Evolutionary conservation across 2,113 vertebrate species (phyloP), one percentile per base, ranked within the genome.

Genomic region (Sinosuthora webbiana): DNA sequence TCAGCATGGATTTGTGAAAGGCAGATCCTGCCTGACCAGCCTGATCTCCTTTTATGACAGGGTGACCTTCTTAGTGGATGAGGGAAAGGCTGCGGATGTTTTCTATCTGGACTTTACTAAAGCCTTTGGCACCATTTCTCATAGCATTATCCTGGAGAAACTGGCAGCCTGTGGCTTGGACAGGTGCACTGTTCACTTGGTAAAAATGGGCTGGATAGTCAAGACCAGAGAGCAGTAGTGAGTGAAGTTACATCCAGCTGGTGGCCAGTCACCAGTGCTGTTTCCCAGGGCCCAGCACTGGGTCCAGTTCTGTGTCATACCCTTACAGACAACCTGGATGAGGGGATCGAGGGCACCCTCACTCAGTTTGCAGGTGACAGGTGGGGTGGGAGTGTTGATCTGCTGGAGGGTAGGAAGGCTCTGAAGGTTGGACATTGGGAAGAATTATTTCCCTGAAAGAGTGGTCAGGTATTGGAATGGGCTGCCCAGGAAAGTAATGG

Each of bases 171-270:
- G 1, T n/a, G 10, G 13, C 56, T 79, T 79, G 49, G 24, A 55
- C 13, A 20, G 19, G 13, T 25, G 11, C 8, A 12, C 23, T 30
- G 4, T 55, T 53, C 10, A 7, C 33, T 55, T n/a, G 11, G 7
- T 70, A 24, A 35, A 63, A 41, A 30, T 1, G 1, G 5, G 9
- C 30, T 10, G n/a, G 24, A 13, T 17, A 39, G 39, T 33, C 0
- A 1, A 33, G 39, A 28, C 19, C 13, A 55, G 20, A 55, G 6
- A 30, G n/a, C 7, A 2, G 11, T 18, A 11, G 16, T n/a, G n/a
- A 1, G 15, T 47, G 56, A 24, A 55, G 19, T 47, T 41, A 12
- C 8, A 47, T 47, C 41, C n/a, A 13, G 8, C 13, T 53, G 56
- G 55, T 77, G 37, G 14, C 22, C 0, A 1, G 18, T 69, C 23